These are phyloP conservation scores for Platalea minor DNA, from an alignment of 2,797 vertebrate species.

Conservation along the genomic window DNA sequence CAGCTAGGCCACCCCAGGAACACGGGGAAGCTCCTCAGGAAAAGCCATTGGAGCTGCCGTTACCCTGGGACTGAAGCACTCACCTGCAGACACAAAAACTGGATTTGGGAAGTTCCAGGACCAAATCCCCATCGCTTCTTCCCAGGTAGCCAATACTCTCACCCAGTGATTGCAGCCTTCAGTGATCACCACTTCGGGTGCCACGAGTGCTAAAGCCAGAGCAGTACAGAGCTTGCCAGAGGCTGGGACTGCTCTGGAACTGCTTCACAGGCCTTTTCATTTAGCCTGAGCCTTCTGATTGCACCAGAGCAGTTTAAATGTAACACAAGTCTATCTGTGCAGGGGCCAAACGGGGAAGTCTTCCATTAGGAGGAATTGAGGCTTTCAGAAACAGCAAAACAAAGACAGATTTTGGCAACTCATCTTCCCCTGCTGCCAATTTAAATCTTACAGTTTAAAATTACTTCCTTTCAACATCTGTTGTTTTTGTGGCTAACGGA, in stretches of 20 bases:
- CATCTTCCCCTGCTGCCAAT: neutral
- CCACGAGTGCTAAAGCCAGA: neutral
- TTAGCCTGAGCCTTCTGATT: neutral
- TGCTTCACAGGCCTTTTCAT: neutral
- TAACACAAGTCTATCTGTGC: neutral
- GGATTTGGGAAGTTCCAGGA: neutral
- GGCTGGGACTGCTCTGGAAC: neutral
- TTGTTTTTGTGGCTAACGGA: neutral
- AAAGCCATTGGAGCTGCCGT: neutral
- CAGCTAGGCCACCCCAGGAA: neutral
- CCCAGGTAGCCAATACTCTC: neutral
- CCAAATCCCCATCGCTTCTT: neutral
- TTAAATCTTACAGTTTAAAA: neutral
- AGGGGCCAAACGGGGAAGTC: neutral
- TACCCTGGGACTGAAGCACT: neutral
- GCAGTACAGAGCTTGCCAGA: neutral
- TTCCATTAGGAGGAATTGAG: neutral
- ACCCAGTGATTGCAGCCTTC: neutral
- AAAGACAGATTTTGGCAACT: conserved; percentile 33
- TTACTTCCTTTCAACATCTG: conserved; percentile 27
- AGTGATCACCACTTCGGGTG: neutral
- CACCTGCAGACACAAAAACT: neutral
- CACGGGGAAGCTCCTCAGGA: neutral
- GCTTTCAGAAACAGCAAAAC: conserved; percentile 25
- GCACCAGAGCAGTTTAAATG: neutral